A percentile compares a stretch with the other conserved stretches of the same genome.
These are phyloP conservation scores for Hafferia zeledoni DNA, from an alignment of 2,797 vertebrate genomes.

Conservation along the genomic window DNA sequence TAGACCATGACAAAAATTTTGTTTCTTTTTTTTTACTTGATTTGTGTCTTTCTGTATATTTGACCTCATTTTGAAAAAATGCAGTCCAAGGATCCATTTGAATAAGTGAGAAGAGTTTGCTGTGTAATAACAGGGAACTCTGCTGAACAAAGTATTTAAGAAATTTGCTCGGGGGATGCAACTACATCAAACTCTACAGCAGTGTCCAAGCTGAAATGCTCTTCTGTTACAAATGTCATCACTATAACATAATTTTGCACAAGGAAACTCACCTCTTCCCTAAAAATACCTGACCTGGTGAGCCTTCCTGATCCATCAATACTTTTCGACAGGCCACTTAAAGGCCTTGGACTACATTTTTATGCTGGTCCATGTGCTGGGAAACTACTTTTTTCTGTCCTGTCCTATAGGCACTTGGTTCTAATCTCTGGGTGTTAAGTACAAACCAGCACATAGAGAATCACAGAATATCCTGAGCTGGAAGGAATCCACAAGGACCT, in stretches of 20 bases:
- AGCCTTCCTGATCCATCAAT: not conserved
- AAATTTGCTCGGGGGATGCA: not conserved
- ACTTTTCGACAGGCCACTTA: not conserved
- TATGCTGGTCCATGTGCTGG: not conserved
- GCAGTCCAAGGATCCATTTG: not conserved
- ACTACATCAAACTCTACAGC: not conserved
- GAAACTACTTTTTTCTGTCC: not conserved
- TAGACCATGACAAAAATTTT: not conserved
- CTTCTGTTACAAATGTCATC: not conserved
- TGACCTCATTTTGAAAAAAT: not conserved
- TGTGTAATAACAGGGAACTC: not conserved
- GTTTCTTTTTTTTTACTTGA: not conserved
- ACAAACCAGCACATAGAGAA: not conserved
- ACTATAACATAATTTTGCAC: not conserved
- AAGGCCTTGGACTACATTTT: not conserved
- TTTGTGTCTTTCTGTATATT: not conserved
- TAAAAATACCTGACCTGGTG: not conserved
- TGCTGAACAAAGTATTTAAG: not conserved
- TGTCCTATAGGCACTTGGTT: not conserved
- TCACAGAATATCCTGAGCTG: accelerated
- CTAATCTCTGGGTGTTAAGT: not conserved
- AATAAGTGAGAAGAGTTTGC: not conserved
- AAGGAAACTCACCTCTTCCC: not conserved
- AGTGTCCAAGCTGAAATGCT: not conserved
- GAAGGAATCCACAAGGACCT: not conserved